Evolutionary conservation across 2,888 invertebrate species (phyloP).

Genomic region (Poecilobothrus nobilitatus): DNA sequence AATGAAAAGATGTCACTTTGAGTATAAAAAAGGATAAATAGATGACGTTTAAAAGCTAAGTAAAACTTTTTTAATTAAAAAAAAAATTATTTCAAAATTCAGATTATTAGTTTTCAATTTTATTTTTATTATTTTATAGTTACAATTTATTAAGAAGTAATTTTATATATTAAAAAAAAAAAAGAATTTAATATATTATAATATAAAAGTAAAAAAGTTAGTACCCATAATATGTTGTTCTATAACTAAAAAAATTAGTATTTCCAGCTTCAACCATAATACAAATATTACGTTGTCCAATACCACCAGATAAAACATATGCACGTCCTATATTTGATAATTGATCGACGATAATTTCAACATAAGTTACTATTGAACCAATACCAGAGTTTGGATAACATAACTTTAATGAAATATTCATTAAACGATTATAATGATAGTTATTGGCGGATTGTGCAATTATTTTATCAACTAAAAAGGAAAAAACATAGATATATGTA

Average conservation of each 20-base stretch:
- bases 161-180: too few species aligned
- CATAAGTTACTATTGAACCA: constrained; percentile 24
- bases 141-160: too few species aligned
- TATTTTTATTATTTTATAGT: too few species aligned
- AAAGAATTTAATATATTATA: too few species aligned
- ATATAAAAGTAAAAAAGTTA: not conserved
- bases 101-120: too few species aligned
- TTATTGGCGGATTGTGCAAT: constrained; percentile 34
- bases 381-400: constrained; percentile 24
- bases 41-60: too few species aligned
- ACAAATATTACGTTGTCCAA: constrained; percentile 24
- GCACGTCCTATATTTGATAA: constrained; percentile 25
- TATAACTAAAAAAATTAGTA: constrained; percentile 22
- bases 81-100: too few species aligned
- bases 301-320: constrained; percentile 26
- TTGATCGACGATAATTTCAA: constrained; percentile 27
- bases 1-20: too few species aligned
- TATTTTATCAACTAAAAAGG: constrained; percentile 33
- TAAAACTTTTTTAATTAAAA: too few species aligned
- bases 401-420: constrained; percentile 22
- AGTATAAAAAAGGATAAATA: too few species aligned
- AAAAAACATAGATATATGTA: not conserved
- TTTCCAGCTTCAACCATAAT: constrained; percentile 24
- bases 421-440: constrained; percentile 18
- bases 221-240: constrained; percentile 20